Evolutionary conservation across 2,797 vertebrate genomes (phyloP).

Genomic region (Peromyscus attwateri): DNA sequence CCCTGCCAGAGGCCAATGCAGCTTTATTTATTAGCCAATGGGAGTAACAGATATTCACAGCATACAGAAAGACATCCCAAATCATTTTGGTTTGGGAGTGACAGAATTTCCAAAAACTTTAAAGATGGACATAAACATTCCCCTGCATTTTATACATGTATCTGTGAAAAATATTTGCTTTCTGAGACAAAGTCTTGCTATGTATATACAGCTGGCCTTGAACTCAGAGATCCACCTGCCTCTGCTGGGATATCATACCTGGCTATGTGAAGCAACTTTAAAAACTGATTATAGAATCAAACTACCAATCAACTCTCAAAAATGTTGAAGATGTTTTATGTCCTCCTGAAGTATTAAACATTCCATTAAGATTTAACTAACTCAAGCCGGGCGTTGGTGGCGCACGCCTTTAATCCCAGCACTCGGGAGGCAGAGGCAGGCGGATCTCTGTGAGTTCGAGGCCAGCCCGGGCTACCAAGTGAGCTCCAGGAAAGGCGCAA

Average conservation of each 20-base stretch:
- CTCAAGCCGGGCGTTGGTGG: no score
- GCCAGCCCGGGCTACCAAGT: no score
- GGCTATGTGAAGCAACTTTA: not conserved
- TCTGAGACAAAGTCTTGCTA: not conserved
- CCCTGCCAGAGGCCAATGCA: no score
- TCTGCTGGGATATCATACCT: not conserved
- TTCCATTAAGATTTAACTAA: not conserved
- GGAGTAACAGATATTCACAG: no score
- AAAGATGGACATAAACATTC: not conserved
- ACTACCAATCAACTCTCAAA: not conserved
- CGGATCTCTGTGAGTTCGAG: no score
- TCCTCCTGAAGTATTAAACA: not conserved
- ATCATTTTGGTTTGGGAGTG: not conserved
- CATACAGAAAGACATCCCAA: no score
- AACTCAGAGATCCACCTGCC: not conserved
- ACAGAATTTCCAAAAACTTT: not conserved
- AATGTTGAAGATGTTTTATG: not conserved
- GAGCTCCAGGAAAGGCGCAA: no score
- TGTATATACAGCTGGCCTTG: not conserved
- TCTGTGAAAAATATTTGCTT: not conserved
- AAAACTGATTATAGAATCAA: not conserved
- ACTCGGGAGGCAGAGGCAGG: no score
- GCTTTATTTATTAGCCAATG: no score
- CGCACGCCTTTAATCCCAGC: no score
- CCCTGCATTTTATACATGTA: not conserved